Base-by-base conservation (phyloP, 2,797 vertebrate species). In the Buceros bicornis region DNA sequence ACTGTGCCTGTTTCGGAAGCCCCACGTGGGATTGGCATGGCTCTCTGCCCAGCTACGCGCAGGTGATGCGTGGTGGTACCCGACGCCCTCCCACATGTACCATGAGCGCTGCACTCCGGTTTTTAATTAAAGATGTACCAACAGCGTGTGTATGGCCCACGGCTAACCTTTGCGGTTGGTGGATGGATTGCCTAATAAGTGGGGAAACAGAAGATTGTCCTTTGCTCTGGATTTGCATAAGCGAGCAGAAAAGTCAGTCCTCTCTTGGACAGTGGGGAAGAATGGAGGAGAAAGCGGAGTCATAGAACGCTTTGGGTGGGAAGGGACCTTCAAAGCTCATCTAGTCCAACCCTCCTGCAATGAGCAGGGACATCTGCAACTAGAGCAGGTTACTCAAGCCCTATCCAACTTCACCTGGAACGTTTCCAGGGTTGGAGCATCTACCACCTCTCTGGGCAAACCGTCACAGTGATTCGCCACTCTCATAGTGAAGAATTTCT, bases 1-100 rank as follows among this genome's bases (percentile, higher is more conserved):
- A 25, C 4, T 1, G 3, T 42, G 57, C 8, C 10, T 35, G 13
- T 43, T 78, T 35, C 62, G 18, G 4, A 9, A 24, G 6, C 33
- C 6, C 37, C 4, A 6, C 0, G 2, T 37, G 65, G 24, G 28
- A 18, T 33, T 5, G 20, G 19, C 13, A 2, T 1, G 26, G 37
- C 31, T 53, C 42, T 8, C 37, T 0, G n/a, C 11, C 16, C 13
- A 10, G 58, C 61, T 24, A 28, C 2, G 67, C 3, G 6, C 3
- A 5, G 80, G 58, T 45, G 79, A 18, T 4, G 53, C 2, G 1
- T 47, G 0, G 42, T 4, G 53, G 12, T 19, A 18, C 84, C 76
- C 2, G 1, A 4, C 10, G 20, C 47, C 28, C 18, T 26, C 18
- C 0, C 3, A 12, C 1, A 2, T 48, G 61, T 8, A 17, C 42